Evolutionary conservation across 2,113 vertebrate species (phyloP), one percentile per base, ranked within the genome.

Genomic region (Alethe castanea): DNA sequence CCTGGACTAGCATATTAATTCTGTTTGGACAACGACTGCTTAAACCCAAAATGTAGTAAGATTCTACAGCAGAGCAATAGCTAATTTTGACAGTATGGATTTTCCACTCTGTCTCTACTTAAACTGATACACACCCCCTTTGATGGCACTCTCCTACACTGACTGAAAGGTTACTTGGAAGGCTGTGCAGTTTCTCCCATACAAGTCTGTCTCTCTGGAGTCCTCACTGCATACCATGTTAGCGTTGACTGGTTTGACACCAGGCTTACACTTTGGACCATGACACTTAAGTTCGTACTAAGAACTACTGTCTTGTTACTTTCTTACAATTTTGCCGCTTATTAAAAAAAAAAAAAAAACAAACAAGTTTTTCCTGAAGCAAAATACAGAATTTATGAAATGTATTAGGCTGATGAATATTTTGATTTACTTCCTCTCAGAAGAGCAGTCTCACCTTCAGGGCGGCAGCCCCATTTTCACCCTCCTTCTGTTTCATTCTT

Each of bases 111-210:
- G 76, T 47, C 67, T 90, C 87, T 25, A 8, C 33, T 66, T 62
- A 17, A 74, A 60, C 19, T 36, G 61, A 72, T 10, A 20, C 2
- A 50, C 22, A 12, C 2, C 61, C 40, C 25, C 59, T 0, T 0
- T 14, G n/a, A 52, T 6, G 22, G 42, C 59, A 62, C 20, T 57
- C 36, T 73, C 29, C 52, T 48, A 50, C 50, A 42, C 33, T 44
- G 66, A 50, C 38, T 60, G 62, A 81, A 83, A 80, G 71, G 71
- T 48, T 45, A 45, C 64, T 71, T 12, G 3, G 26, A 65, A 31
- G 52, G n/a, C 36, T 88, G 48, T n/a, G 71, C 17, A 50, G 69
- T 7, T 91, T 47, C 60, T 86, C 54, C 45, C 53, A 35, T 6
- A 42, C 18, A 15, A 11, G 56, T n/a, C 19, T 48, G 52, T 14